Conservation (phyloP, 2,113 vertebrate genomes). For the Oxygymnocypris stewartii region DNA sequence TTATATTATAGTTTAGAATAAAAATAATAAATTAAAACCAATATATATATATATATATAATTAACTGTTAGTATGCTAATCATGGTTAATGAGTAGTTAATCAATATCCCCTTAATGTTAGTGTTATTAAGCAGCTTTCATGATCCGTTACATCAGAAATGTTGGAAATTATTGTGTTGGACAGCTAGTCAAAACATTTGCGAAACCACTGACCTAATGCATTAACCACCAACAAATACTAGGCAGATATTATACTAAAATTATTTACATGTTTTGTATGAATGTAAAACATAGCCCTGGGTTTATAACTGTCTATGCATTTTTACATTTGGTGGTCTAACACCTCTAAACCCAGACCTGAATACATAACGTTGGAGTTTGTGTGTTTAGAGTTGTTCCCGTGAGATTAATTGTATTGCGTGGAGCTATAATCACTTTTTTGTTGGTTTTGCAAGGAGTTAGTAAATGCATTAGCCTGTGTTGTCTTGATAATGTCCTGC, state of each 20-base stretch:
- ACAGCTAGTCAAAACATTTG: neutral
- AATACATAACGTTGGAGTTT: conserved; percentile 32
- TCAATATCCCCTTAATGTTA: no score
- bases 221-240: neutral
- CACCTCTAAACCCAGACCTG: conserved; percentile 4
- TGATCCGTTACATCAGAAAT: neutral
- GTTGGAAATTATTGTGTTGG: neutral
- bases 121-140: neutral
- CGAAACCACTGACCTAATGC: neutral
- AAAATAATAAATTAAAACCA: no score
- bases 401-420: conserved; percentile 44
- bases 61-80: no score
- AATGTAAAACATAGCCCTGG: neutral
- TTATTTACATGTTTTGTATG: neutral
- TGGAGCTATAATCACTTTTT: conserved; percentile 47
- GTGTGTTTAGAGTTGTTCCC: conserved; percentile 37
- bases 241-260: neutral
- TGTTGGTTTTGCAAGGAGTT: conserved; percentile 39
- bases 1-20: no score
- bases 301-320: neutral
- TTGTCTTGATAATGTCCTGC: conserved; percentile 44
- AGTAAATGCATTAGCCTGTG: conserved; percentile 53
- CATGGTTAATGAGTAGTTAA: no score
- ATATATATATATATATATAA: no score
- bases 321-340: neutral